These are phyloP conservation scores for Orcinus orca DNA, from an alignment of 2,113 vertebrate species.

Conservation along the genomic window DNA sequence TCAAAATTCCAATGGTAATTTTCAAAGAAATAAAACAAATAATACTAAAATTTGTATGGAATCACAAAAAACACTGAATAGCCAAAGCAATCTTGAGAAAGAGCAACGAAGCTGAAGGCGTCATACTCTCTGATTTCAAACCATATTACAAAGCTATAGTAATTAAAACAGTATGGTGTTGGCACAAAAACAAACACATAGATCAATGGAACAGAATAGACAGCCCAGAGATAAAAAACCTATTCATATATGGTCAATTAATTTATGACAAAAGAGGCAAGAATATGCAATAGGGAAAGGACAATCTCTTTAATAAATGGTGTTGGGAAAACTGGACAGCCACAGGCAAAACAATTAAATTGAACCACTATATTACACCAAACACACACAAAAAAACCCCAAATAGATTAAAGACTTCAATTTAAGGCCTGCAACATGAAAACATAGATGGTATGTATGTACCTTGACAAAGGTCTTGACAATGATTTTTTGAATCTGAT, in stretches of 20 bases:
- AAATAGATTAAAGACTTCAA: background rate
- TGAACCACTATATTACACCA: background rate
- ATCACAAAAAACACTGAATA: background rate
- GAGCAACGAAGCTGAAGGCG: background rate
- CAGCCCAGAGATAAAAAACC: background rate
- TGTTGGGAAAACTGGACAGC: background rate
- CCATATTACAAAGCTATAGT: background rate
- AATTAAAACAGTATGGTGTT: background rate
- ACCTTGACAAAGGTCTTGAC: background rate
- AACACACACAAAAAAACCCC: fast-evolving
- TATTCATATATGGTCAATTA: background rate
- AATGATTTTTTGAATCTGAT: background rate
- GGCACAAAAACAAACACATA: background rate
- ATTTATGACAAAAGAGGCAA: background rate
- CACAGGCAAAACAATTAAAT: background rate
- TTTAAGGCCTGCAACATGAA: background rate
- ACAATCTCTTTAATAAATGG: background rate
- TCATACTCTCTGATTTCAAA: background rate
- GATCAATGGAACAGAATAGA: background rate
- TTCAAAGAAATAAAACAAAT: background rate
- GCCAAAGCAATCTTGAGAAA: background rate
- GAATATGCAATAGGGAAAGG: no score
- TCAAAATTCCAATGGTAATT: background rate
- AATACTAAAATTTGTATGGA: background rate
- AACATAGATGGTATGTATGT: background rate